A percentile compares a stretch with the other conserved stretches of the same genome.
Evolutionary conservation across 2,888 invertebrate species (phyloP).

Genomic region (Phaonia tiefii): DNA sequence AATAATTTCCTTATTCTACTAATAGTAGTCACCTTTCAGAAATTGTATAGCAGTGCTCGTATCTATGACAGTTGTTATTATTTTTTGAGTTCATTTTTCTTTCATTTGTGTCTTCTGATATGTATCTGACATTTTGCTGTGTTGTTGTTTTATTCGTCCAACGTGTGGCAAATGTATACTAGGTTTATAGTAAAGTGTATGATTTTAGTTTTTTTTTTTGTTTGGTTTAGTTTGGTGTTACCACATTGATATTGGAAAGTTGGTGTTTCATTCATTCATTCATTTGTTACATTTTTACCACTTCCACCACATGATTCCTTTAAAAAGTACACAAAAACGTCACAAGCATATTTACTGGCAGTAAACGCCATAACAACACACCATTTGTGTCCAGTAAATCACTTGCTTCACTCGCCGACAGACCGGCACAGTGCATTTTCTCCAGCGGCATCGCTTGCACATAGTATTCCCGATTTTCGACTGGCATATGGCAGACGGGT

Average conservation of each 20-base stretch:
- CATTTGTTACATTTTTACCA: conserved; percentile 52
- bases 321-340: conserved; percentile 68
- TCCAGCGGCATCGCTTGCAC: conserved; percentile 91
- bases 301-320: conserved; percentile 69
- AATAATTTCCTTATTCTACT: conserved; percentile 1
- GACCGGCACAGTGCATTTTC: conserved; percentile 91
- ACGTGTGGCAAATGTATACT: no score
- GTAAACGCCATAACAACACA: conserved; percentile 75
- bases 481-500: conserved; percentile 89
- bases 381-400: conserved; percentile 72
- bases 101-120: background rate
- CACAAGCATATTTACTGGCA: conserved; percentile 76
- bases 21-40: conserved; percentile 24
- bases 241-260: background rate
- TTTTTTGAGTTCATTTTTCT: background rate
- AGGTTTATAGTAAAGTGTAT: no score
- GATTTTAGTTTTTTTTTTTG: conserved; percentile 9
- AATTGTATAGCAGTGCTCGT: conserved; percentile 67
- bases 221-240: conserved; percentile 19
- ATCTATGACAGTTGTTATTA: conserved; percentile 67
- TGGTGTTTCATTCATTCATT: conserved; percentile 9
- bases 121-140: background rate
- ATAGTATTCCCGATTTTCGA: conserved; percentile 91
- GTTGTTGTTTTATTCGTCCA: conserved; percentile 58
- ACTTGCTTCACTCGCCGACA: conserved; percentile 79